These are phyloP conservation scores for Gyps fulvus DNA, from an alignment of 2,113 vertebrate species.

Conservation along the genomic window DNA sequence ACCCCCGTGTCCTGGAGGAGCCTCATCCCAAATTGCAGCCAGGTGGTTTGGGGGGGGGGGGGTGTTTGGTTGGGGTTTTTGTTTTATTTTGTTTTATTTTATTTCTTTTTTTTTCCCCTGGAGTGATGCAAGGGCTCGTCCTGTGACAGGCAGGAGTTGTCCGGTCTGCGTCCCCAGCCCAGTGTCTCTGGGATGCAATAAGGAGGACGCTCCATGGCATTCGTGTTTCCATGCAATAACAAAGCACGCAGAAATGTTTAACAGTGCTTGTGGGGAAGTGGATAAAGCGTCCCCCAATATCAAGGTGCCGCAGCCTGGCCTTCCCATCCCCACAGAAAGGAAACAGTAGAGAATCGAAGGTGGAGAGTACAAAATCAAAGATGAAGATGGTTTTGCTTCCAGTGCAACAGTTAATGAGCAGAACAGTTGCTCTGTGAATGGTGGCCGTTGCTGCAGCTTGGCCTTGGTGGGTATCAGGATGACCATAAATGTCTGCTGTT, in stretches of 20 bases:
- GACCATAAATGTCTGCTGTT: conserved; percentile 12
- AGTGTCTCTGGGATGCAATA: background rate
- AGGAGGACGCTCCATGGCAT: background rate
- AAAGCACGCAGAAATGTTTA: background rate
- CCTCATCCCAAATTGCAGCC: background rate
- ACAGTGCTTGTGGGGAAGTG: background rate
- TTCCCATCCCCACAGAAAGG: background rate
- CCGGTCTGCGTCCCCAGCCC: background rate
- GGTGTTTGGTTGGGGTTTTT: no score
- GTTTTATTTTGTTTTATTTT: background rate
- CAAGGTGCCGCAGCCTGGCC: background rate
- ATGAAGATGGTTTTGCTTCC: conserved; percentile 8
- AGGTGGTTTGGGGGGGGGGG: background rate
- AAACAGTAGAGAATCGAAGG: conserved; percentile 4
- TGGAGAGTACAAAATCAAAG: background rate
- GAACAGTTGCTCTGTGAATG: conserved; percentile 19
- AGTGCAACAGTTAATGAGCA: conserved; percentile 30
- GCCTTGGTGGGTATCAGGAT: background rate
- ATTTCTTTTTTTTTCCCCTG: background rate
- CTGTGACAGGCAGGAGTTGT: background rate
- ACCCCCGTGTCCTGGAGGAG: background rate
- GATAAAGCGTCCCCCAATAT: background rate
- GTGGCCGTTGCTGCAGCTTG: background rate
- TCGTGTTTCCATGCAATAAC: background rate
- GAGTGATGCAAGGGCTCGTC: background rate